Base-by-base conservation (phyloP, 2,797 vertebrate genomes). In the Psittacula echo region DNA sequence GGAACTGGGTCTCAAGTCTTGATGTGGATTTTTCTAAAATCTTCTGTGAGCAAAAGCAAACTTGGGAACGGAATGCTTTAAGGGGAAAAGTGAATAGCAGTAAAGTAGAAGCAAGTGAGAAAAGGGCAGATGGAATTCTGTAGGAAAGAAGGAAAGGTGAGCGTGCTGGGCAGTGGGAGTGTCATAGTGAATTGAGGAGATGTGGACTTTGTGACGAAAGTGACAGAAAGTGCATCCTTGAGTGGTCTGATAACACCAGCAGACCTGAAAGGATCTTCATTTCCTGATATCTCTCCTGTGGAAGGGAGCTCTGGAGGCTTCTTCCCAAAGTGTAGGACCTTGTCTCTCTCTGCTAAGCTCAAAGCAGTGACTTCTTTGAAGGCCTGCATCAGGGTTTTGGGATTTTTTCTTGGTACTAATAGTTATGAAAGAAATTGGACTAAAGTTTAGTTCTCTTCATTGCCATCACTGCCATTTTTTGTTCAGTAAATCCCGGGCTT, bases 121-220 rank as follows among this genome's bases (percentile, higher is more conserved):
- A 71, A 86, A 73, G 18, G 16, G 10, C 9, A 89, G 65, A 45
- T 44, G 34, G 14, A 9, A 41, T 77, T 62, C 37, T 50, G 13
- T 24, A 19, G 22, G 13, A 72, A 56, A 51, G 45, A 61, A 41
- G n/a, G 32, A 64, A 71, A 71, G 5, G 4, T 60, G 44, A 77
- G 7, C 0, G 0, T 53, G 8, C 51, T 51, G 48, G 6, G 3
- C 37, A 66, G 34, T 32, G 27, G 7, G 20, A 42, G 16, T 13
- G 18, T 24, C 17, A 47, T 17, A 54, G 8, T 9, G 27, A 42
- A 10, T 27, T 70, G 7, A 74, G 21, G 41, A 71, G 65, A 70
- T 6, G 30, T 54, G n/a, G 13, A 24, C 8, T 60, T 22, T 58
- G 13, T 34, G 30, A 60, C 3, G 32, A 45, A 79, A 64, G 13